Evolutionary conservation across 2,797 vertebrate genomes (phyloP).

Genomic region (Smutsia gigantea): DNA sequence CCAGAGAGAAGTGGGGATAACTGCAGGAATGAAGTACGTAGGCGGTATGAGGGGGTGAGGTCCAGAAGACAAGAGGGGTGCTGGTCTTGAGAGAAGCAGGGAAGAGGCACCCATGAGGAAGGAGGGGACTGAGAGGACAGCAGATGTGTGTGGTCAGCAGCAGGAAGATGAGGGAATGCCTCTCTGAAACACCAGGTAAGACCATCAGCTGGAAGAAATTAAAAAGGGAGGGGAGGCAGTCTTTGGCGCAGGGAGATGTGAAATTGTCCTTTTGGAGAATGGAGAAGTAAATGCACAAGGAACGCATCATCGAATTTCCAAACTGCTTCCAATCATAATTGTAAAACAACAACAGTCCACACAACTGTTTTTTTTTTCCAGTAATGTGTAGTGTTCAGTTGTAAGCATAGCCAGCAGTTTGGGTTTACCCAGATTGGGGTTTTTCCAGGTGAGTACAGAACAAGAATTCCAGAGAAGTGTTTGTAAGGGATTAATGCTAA

Average conservation of each 20-base stretch:
- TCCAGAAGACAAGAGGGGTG: not conserved
- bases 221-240: not conserved
- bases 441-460: not conserved
- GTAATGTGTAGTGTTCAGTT: not conserved
- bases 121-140: not conserved
- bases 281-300: not conserved
- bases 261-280: not conserved
- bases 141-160: accelerated
- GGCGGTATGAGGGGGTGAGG: not conserved
- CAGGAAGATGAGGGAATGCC: not conserved
- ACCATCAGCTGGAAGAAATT: not conserved
- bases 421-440: not conserved
- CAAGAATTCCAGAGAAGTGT: not conserved
- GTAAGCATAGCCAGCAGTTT: not conserved
- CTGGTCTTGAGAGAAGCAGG: not conserved
- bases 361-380: not conserved
- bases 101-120: accelerated
- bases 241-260: not conserved
- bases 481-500: not conserved
- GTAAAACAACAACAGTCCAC: not conserved
- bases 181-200: not conserved
- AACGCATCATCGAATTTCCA: not conserved
- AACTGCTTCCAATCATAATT: not conserved
- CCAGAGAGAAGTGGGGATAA: not conserved
- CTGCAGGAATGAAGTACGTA: not conserved